A percentile compares a stretch with the other conserved stretches of the same genome.
Evolutionary conservation across 2,113 vertebrate species (phyloP).

Genomic region (Canis aureus): DNA sequence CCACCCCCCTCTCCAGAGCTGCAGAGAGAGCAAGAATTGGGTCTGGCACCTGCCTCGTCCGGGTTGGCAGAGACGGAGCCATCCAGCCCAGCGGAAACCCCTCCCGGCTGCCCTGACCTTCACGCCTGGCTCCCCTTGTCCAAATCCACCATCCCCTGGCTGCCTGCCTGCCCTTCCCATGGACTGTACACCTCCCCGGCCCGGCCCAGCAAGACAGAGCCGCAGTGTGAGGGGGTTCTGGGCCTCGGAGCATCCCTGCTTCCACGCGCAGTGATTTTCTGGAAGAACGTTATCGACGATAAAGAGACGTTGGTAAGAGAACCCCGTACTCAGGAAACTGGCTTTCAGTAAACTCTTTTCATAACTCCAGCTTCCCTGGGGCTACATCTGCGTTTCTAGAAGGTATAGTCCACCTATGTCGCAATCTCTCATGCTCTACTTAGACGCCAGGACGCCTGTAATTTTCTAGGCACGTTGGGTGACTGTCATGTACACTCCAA

Average conservation of each 20-base stretch:
- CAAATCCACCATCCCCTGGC: slow-evolving; percentile 2
- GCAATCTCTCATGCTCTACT: neutral
- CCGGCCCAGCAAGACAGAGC: neutral
- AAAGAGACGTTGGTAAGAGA: neutral
- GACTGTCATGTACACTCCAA: neutral
- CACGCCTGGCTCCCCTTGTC: neutral
- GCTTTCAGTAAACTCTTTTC: accelerated
- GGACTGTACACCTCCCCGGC: neutral
- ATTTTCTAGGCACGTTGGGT: neutral
- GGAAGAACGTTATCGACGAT: neutral
- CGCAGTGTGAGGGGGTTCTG: accelerated
- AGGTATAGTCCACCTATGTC: too few relatives aligned
- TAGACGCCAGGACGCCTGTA: neutral
- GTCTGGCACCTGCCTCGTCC: slow-evolving; percentile 57
- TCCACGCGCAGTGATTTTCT: accelerated
- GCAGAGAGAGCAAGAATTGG: slow-evolving; percentile 23
- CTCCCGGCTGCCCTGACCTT: slow-evolving; percentile 41
- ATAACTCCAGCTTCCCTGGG: neutral
- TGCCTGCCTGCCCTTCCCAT: neutral
- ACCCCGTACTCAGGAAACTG: neutral
- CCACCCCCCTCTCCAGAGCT: slow-evolving; percentile 35
- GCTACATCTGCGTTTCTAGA: neutral
- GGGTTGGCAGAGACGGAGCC: slow-evolving; percentile 58
- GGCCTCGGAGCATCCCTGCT: neutral
- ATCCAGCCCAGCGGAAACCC: neutral